Base-by-base conservation (phyloP, 2,888 invertebrate species). In the Peribatodes rhomboidaria region DNA sequence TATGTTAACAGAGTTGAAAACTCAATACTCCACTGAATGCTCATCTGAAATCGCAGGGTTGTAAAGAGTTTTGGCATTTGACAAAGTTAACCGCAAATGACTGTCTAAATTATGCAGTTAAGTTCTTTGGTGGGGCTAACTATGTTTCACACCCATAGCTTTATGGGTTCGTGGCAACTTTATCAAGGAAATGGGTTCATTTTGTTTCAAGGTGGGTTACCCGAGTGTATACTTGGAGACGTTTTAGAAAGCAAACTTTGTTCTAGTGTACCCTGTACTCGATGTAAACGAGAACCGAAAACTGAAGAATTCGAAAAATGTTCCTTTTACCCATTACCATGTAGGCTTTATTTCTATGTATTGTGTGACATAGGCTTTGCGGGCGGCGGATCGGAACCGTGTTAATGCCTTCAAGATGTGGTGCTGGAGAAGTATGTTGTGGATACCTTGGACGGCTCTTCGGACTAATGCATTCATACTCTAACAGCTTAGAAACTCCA, bases 21-120 rank as follows among this genome's bases (percentile, higher is more conserved):
- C 27, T 6, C 27, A 27, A 27, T 41, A 8, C 4, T 4, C n/a
- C 7, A n/a, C n/a, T n/a, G 10, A 50, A 9, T 54, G 7, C 14
- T 41, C 3, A 37, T 16, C 31, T 13, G 31, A 69, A 64, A 65
- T 73, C 72, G 72, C 74, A 74, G 67, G 71, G 73, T 75, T 73
- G 74, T 74, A 80, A 81, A 80, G 69, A 69, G 72, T 72, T 76
- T 67, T 87, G 88, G 81, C 84, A 89, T 89, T 90, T 87, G 81
- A 77, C 74, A 70, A 70, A 74, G 78, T 77, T 79, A 79, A 79
- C 80, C 78, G 74, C 83, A 87, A 89, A 88, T 83, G 80, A 85
- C 80, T 85, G 84, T 81, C 83, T 84, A 86, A 87, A 88, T 89
- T 88, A 88, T 87, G 86, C 83, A 86, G 84, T 88, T 88, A 86